Base-by-base conservation (phyloP, 2,888 invertebrate species). In the Lithosia quadra region DNA sequence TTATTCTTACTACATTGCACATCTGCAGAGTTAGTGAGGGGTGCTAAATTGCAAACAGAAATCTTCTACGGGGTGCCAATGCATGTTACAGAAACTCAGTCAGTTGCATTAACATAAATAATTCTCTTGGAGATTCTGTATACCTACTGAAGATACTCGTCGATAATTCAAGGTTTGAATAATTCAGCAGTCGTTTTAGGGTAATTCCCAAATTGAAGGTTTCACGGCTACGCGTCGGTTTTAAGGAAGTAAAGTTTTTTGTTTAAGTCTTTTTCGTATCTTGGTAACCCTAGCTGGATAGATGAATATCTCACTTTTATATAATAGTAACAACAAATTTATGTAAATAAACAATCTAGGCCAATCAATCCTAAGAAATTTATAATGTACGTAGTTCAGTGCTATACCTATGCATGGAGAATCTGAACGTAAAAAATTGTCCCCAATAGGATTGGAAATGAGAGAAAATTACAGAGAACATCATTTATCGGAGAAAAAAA, bases 131-230 rank as follows among this genome's bases (percentile, higher is more conserved):
- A 86, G 88, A 90, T 88, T 91, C 88, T 86, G 87, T 86, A 85
- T 86, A 84, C n/a, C n/a, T n/a, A n/a, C 84, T 83, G 82, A 81
- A 86, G 88, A 90, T 88, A 83, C 84, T 88, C 86, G 85, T 88
- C 89, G 90, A 92, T 91, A 91, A 91, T 91, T 91, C 89, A 88
- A 81, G 84, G 84, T 86, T 88, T 91, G 90, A 92, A 92, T 92
- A 86, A 92, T 92, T 92, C 92, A 92, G 86, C 78, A 87, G 87
- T 85, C 89, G 90, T 88, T 92, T 90, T 86, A 86, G 87, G 88
- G 89, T 91, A 90, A 91, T 91, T 91, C 90, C 85, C 89, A 89
- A 92, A 91, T 91, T 89, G 90, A 87, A 90, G 88, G 88, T 89
- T 89, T 88, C 85, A 85, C 84, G 84, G 89, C 87, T 87, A 84